Base-by-base conservation (phyloP, 2,797 vertebrate species). In the Diceros bicornis region DNA sequence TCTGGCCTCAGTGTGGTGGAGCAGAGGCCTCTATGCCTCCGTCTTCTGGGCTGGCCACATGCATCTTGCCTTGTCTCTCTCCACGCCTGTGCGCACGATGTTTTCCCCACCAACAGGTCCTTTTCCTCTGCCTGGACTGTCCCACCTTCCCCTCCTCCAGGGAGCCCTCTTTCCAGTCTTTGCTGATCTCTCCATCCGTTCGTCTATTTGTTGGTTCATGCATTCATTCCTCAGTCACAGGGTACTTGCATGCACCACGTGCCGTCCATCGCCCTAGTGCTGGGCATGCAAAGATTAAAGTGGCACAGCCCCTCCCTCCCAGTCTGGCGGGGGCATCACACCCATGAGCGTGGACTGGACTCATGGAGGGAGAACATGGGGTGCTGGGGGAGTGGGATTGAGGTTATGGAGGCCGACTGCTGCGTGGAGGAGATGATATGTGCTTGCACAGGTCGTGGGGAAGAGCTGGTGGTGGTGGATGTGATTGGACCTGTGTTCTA, bases 391-490 rank as follows among this genome's bases (percentile, higher is more conserved):
- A 16, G 23, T 16, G 21, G 55, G 81, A 47, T 7, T 9, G 71
- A 18, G n/a, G 44, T 85, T 17, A 29, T 20, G 23, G n/a, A 37
- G 62, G 81, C 88, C 13, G 69, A 6, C 41, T 1, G 34, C 44
- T 4, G 21, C 1, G 0, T 1, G 18, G 10, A 55, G 69, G 44
- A 55, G 41, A 1, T 2, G 9, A 37, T 4, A 32, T 2, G 37
- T 41, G 61, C 29, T 78, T 12, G 12, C 17, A 10, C 9, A n/a
- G 44, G 37, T 72, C 7, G 0, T 10, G 18, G 41, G 69, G 64
- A 93, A 59, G 37, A 52, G 20, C 21, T 41, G 59, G 50, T n/a
- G 17, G 16, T 34, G 68, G 52, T 41, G 10, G 37, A 32, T 0
- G 0, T 55, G 52, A 32, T 12, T 27, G 44, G 59, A n/a, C 25